phyloP scores from a whole-genome alignment of 2,888 invertebrate genomes.

The Drosophila tripunctata region DNA sequence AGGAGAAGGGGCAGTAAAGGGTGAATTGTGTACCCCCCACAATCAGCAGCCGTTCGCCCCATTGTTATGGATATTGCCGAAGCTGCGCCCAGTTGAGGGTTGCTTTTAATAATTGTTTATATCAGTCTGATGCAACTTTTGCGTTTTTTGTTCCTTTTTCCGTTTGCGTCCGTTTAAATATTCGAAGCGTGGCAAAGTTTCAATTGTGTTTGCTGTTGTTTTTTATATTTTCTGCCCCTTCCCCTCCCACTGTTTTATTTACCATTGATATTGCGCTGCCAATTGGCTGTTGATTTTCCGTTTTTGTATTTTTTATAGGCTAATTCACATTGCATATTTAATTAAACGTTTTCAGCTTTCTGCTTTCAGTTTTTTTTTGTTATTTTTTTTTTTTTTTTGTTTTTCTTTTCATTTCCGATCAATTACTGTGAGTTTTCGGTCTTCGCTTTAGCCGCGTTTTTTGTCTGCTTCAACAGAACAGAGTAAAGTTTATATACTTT shows the following conservation, averaged over 20 bases:
- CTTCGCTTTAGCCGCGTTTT: conserved; percentile 7
- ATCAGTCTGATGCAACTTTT: conserved; percentile 55
- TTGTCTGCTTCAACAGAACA: conserved; percentile 1
- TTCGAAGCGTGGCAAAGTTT: conserved; percentile 52
- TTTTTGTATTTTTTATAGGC: conserved; percentile 46
- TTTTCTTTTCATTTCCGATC: conserved; percentile 49
- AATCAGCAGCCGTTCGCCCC: conserved; percentile 51
- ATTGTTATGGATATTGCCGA: conserved; percentile 56
- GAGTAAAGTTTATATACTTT: too few species aligned
- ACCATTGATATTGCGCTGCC: conserved; percentile 59
- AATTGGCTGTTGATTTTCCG: conserved; percentile 57
- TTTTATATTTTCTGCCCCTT: conserved; percentile 20
- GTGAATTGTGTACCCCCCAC: conserved; percentile 19
- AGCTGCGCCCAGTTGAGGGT: conserved; percentile 35
- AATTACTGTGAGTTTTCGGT: conserved; percentile 33
- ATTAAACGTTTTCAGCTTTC: conserved; percentile 52
- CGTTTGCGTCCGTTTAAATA: conserved; percentile 47
- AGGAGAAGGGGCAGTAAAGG: neutral
- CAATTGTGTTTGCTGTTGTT: conserved; percentile 44
- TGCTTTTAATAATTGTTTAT: conserved; percentile 76
- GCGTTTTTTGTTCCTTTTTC: neutral
- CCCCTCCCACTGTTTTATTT: conserved; percentile 39
- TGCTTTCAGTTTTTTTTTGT: too few species aligned
- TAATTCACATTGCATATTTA: conserved; percentile 69
- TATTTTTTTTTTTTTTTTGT: too few species aligned